Base-by-base conservation (phyloP, 2,888 invertebrate genomes). In the Dasypolia templi region DNA sequence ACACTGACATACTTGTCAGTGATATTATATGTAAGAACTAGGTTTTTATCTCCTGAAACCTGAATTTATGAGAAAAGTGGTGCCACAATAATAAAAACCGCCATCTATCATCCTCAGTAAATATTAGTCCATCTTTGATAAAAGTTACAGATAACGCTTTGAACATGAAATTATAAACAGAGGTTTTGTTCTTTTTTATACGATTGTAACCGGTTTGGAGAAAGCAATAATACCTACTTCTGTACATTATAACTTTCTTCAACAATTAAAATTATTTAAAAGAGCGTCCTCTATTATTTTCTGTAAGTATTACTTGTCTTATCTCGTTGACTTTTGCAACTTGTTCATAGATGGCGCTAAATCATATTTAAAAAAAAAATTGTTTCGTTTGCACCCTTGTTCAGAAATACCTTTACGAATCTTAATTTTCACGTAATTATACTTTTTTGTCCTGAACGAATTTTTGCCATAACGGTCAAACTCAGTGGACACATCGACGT, bases 271-370 rank as follows among this genome's bases (percentile, higher is more conserved):
- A 9, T 9, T 1, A 17, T 14, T 26, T 22, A 2, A 49, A 14
- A 49, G 9, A 44, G 17, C 58, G 69, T 12, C 39, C 58, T 58
- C 64, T 75, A 14, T 58, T 17, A 9, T 22, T 2, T 56, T 14
- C n/a, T 19, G 0, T 1, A 1, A n/a, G 5, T 9, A 53, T 2
- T 14, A 49, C 14, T 26, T 1, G 12, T 1, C 17, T 7, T 1
- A 0, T 22, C 14, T 26, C n/a, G n/a, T 4, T 6, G n/a, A 55
- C n/a, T 62, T 51, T 44, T 35, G 1, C 4, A 5, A 29, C 12
- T 58, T 0, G 11, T 3, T 12, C 2, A 56, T 5, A 77, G 77
- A 70, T 70, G 63, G 32, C 63, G 46, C 35, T 62, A 6, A 9
- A 14, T 19, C 0, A n/a, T 32, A 32, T 14, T 5, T n/a, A n/a